Evolutionary conservation across 2,113 vertebrate species (phyloP).

Genomic region (Nematolebias whitei): DNA sequence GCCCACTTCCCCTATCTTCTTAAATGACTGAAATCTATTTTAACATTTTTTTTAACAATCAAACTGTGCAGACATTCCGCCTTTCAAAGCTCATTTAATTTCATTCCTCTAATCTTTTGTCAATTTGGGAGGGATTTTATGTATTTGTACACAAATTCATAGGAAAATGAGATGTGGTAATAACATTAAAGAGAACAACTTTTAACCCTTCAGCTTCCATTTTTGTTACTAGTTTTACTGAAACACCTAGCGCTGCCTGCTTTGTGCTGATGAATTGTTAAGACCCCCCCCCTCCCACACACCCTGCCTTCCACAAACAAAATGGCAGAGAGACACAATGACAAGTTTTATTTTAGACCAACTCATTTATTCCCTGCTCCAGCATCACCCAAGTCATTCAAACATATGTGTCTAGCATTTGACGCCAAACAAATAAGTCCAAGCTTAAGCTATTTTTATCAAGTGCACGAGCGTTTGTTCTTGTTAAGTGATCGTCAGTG

Average conservation of each 20-base stretch:
- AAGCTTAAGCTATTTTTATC: slow-evolving; percentile 85
- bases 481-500: slow-evolving; percentile 82
- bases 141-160: slow-evolving; percentile 59
- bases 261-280: slow-evolving; percentile 59
- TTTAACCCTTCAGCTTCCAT: background rate
- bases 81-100: slow-evolving; percentile 54
- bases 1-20: slow-evolving; percentile 61
- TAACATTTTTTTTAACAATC: slow-evolving; percentile 49
- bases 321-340: slow-evolving; percentile 68
- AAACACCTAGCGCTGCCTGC: slow-evolving; percentile 20
- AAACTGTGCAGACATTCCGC: slow-evolving; percentile 16
- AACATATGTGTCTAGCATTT: slow-evolving; percentile 82
- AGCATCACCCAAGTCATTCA: slow-evolving; percentile 76
- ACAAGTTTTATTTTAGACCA: slow-evolving; percentile 76
- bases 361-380: slow-evolving; percentile 79
- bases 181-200: too few species aligned
- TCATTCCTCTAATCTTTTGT: slow-evolving; percentile 41
- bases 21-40: slow-evolving; percentile 76
- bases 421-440: slow-evolving; percentile 82
- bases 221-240: background rate
- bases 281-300: slow-evolving; percentile 38
- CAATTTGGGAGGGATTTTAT: slow-evolving; percentile 52
- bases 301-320: slow-evolving; percentile 73
- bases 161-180: slow-evolving; percentile 33
- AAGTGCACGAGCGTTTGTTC: slow-evolving; percentile 77